Evolutionary conservation across 1,140 invertebrate genomes (phyloP).

Genomic region (Akabosia matsudoensis): DNA sequence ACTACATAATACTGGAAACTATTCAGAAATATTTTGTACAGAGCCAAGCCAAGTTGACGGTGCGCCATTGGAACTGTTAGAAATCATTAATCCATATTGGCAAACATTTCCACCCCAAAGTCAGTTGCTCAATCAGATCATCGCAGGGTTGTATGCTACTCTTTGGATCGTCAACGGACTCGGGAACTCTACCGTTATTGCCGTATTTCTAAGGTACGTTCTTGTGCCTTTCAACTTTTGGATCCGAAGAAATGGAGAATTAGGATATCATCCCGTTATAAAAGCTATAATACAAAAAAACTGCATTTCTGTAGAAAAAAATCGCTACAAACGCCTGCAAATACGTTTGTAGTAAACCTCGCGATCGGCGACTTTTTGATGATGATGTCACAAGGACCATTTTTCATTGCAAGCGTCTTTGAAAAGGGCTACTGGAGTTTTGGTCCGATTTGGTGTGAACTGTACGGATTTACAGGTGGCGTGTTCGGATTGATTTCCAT

Average conservation of each 20-base stretch:
- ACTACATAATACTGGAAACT: too few relatives aligned
- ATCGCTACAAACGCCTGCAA: slow-evolving; percentile 1
- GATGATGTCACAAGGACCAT: slow-evolving; percentile 19
- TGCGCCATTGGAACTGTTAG: background rate
- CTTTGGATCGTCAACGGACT: background rate
- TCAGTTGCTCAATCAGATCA: background rate
- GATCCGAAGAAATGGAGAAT: too few relatives aligned
- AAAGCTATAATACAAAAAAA: too few relatives aligned
- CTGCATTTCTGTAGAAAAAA: background rate
- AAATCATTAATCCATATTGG: background rate
- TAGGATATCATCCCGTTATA: too few relatives aligned
- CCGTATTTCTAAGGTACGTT: background rate
- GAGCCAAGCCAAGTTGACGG: background rate
- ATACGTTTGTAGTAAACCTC: background rate
- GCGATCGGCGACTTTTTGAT: slow-evolving; percentile 8
- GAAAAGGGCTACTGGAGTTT: background rate
- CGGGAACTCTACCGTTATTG: background rate
- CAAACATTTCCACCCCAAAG: background rate
- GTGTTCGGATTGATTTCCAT: slow-evolving; percentile 1
- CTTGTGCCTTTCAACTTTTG: too few relatives aligned
- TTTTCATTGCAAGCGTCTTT: background rate
- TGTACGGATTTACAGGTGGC: slow-evolving; percentile 20
- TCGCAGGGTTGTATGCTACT: background rate
- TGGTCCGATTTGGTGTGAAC: background rate
- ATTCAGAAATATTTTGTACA: background rate